Percentiles rank a stretch among this genome's conserved stretches.
Conservation (phyloP, 2,113 vertebrate genomes). For the Oncorhynchus kisutch region DNA sequence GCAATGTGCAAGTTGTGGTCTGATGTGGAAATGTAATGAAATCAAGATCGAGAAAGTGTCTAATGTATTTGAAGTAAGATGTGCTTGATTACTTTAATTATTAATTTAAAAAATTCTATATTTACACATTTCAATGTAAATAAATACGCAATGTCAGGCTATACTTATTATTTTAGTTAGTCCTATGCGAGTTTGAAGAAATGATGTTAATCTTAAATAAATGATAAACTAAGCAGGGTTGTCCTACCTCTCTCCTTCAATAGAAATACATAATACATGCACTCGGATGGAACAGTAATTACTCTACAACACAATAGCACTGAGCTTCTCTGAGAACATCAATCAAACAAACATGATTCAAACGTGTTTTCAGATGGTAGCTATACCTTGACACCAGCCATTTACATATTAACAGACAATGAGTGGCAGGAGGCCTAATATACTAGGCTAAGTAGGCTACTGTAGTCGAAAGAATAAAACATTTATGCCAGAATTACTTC, state of each 20-base stretch:
- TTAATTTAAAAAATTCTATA: neutral
- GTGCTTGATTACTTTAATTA: neutral
- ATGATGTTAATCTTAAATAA: neutral
- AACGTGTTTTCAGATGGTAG: slow-evolving; percentile 15
- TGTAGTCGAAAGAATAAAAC: neutral
- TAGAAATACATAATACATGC: neutral
- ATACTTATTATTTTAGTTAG: neutral
- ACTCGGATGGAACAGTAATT: neutral
- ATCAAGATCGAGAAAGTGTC: no score
- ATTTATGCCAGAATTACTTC: neutral
- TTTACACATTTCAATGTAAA: neutral
- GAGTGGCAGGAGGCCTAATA: neutral
- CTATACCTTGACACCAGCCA: slow-evolving; percentile 31
- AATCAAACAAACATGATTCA: slow-evolving; percentile 32
- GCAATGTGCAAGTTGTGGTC: no score
- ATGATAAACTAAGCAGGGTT: neutral
- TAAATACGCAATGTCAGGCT: neutral
- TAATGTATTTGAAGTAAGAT: no score
- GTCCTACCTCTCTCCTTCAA: neutral
- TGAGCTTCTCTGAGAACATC: slow-evolving; percentile 27
- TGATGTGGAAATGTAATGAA: no score
- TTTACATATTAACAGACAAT: slow-evolving; percentile 49
- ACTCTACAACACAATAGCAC: slow-evolving; percentile 47
- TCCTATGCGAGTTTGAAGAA: neutral
- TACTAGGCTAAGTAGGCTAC: neutral